These are phyloP conservation scores for Lithophane ornitopus DNA, from an alignment of 2,888 invertebrate genomes.

Conservation along the genomic window DNA sequence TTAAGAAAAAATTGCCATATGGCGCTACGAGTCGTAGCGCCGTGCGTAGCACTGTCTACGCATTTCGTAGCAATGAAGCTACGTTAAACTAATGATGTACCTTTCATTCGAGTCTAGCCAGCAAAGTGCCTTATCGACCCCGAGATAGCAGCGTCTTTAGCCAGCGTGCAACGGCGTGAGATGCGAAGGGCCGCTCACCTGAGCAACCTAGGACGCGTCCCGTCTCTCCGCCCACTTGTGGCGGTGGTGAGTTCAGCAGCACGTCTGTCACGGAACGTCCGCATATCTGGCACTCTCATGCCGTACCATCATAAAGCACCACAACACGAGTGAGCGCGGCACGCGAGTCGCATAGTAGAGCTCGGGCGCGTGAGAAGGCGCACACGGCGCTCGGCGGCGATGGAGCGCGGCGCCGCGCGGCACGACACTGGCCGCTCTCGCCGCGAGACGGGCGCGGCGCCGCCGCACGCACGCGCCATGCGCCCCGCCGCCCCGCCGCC, in stretches of 20 bases:
- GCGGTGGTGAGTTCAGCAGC: slow-evolving; percentile 80
- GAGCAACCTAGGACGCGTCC: slow-evolving; percentile 84
- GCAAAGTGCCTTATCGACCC: slow-evolving; percentile 84
- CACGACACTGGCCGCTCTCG: slow-evolving; percentile 79
- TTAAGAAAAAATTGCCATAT: slow-evolving; percentile 33
- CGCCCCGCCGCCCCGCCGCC: slow-evolving; percentile 65
- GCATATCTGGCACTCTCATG: slow-evolving; percentile 88
- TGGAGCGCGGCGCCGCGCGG: slow-evolving; percentile 81
- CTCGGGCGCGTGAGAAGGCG: slow-evolving; percentile 70
- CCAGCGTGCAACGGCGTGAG: slow-evolving; percentile 79
- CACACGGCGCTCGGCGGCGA: slow-evolving; percentile 70
- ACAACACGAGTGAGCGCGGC: slow-evolving; percentile 86
- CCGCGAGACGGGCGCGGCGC: slow-evolving; percentile 83
- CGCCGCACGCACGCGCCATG: slow-evolving; percentile 82
- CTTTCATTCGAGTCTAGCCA: slow-evolving; percentile 65
- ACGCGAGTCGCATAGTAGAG: slow-evolving; percentile 84
- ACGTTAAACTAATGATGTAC: slow-evolving; percentile 39
- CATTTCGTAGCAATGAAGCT: slow-evolving; percentile 65
- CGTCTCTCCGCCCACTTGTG: slow-evolving; percentile 88
- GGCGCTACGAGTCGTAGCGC: slow-evolving; percentile 39
- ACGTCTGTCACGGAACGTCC: slow-evolving; percentile 88
- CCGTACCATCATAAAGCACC: slow-evolving; percentile 89
- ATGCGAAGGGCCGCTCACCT: slow-evolving; percentile 87
- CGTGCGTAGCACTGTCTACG: slow-evolving; percentile 66
- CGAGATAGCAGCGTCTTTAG: slow-evolving; percentile 83